Evolutionary conservation across 2,888 invertebrate species (phyloP), one percentile per base, ranked within the genome.

Genomic region (Phengaris alcon): DNA sequence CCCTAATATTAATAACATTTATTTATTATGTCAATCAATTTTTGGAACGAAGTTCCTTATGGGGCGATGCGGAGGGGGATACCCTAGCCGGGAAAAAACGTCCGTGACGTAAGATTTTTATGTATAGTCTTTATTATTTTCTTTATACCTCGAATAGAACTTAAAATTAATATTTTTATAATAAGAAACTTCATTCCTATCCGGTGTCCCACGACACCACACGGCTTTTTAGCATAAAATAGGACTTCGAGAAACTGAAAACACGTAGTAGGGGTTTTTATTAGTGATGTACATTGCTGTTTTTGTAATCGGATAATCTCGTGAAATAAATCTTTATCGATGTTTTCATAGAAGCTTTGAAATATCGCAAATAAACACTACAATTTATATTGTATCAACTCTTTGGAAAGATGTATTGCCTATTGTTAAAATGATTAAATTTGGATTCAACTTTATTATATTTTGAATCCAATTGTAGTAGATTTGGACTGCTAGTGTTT

Each of bases 201-300:
- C 22, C 22, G 1, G 22, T 22, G 22, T 22, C 22, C 22, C 22
- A 22, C 22, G 22, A 22, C 22, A 22, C 22, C 22, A 22, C 22
- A 59, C 22, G 4, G 4, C 10, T 59, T 22, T 15, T 22, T 59
- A 15, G 59, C 22, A 12, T 12, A 6, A 64, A 64, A 35, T 35
- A 64, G 12, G 7, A 2, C 10, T 75, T 51, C 68, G 51, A 75
- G 46, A 74, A 75, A 51, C 64, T 12, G 64, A 48, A 22, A 35
- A 46, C 35, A 72, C 68, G 74, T 76, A 70, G 80, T 80, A 77
- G 55, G 76, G 76, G 76, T 48, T 13, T 59, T 72, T 54, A 72
- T 72, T 72, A 72, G 72, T 72, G 72, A 72, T 72, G 72, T 72
- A 72, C 22, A 69, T n/a, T 72, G 51, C 15, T 35, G 52, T 72